Base-by-base conservation (phyloP, 2,888 invertebrate species). In the Pachydiplax longipennis region DNA sequence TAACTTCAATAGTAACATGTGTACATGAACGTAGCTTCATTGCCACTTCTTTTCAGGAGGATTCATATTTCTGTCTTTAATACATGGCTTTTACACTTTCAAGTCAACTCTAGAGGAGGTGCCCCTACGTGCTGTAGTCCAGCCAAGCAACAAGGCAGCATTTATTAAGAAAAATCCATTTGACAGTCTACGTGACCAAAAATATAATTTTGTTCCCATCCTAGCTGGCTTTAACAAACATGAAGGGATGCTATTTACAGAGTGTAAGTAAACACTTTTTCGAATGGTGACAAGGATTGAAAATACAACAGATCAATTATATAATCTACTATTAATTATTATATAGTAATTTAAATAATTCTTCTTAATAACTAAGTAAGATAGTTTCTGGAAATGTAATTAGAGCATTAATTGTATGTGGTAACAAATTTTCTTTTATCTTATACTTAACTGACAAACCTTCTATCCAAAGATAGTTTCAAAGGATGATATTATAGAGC, bases 221-320 rank as follows among this genome's bases (percentile, higher is more conserved):
- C 35, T 91, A 8, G 65, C 65, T 12, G 91, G 91, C 25, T 81
- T 65, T 2, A 91, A 91, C 65, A 91, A 91, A 35, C 91, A 91
- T 15, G 91, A 91, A 80, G 91, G 91, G 15, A 35, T 82, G 35
- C 31, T 90, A 48, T 90, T 48, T 44, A 31, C 48, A 18, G 80
- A 90, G 53, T 48, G 90, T 80, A 80, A 3, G 80, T 90, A 90
- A n/a, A 80, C 8, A 22, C 0, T 12, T 61, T 90, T n/a, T 2
- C 25, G 10, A 44, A 6, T 44, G 44, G 0, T 44, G 44, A 37
- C 37, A n/a, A n/a, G 37, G 2, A 37, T 37, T 37, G 37, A 37
- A n/a, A n/a, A n/a, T n/a, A n/a, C n/a, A n/a, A n/a, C n/a, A n/a
- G n/a, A n/a, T n/a, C n/a, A n/a, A n/a, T n/a, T n/a, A n/a, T n/a